phyloP scores from a whole-genome alignment of 2,888 invertebrate species.

The Hanleya hanleyi region DNA sequence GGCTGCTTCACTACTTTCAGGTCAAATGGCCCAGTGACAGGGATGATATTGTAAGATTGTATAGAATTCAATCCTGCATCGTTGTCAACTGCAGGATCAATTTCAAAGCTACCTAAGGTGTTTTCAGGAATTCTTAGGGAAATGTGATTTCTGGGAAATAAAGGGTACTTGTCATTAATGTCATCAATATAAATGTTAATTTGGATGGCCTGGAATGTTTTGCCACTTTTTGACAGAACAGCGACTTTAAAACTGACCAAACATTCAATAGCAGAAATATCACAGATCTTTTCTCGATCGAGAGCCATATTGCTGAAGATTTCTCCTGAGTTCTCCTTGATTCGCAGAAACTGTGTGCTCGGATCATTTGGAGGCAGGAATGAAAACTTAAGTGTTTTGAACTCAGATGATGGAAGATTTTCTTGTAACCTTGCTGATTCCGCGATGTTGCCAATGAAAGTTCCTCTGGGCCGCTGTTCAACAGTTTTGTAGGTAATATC shows the following conservation, averaged over 20 bases:
- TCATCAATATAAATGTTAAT: conserved; percentile 59
- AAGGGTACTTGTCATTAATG: conserved; percentile 66
- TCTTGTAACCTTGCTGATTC: not conserved
- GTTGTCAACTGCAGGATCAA: conserved; percentile 52
- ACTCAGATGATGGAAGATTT: not conserved
- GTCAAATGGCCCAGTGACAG: conserved; percentile 51
- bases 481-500: not conserved
- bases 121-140: conserved; percentile 52
- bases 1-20: conserved; percentile 40
- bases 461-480: conserved; percentile 4
- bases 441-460: not conserved
- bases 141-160: conserved; percentile 45
- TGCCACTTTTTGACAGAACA: not conserved
- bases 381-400: not conserved
- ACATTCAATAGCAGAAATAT: not conserved
- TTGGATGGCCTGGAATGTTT: conserved; percentile 31
- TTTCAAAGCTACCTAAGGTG: conserved; percentile 44
- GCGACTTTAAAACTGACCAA: not conserved
- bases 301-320: conserved; percentile 3
- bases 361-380: not conserved
- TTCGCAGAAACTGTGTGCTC: not conserved
- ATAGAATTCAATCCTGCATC: conserved; percentile 57
- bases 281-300: conserved; percentile 8
- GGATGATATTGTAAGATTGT: conserved; percentile 52
- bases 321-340: conserved; percentile 13